Base-by-base conservation (phyloP, 2,888 invertebrate species). In the Anagyrus pseudococci region DNA sequence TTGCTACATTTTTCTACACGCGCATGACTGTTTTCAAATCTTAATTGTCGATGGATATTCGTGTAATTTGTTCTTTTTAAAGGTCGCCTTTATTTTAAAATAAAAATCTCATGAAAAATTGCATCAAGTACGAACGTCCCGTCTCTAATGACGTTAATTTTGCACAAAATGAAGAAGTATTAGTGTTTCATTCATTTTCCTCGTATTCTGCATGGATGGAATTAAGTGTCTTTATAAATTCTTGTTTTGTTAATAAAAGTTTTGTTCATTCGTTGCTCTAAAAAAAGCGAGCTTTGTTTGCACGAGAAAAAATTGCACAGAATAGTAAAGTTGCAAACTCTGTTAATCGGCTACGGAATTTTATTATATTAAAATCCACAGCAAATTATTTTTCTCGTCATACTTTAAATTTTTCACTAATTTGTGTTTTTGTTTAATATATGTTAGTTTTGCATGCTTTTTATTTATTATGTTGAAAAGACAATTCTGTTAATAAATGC, bases 21-120 rank as follows among this genome's bases (percentile, higher is more conserved):
- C 64, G 70, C 70, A 71, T 70, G 71, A 63, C 63, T 54, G 44
- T 64, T 58, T 44, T 55, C 53, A 43, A 43, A 7, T 29, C 4
- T 29, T 29, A 29, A 7, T 29, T 29, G 10, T 29, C 44, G 13
- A 20, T n/a, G n/a, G n/a, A 50, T 29, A 19, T 50, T 50, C 37
- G 20, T 37, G 37, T 50, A 26, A 23, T 50, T 22, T 20, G 20
- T 50, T 40, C 40, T 52, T 40, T 22, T 29, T 46, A 46, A 46
- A 46, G 8, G 23, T 46, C 19, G 7, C 17, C 44, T 46, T 6
- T 22, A 22, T 17, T 19, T 19, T 43, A 43, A 17, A 20, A 17
- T 19, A 20, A 23, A 1, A 23, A 10, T 10, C 13, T 1, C 46
- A 2, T 13, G 4, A 22, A 15, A 10, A n/a, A 22, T 46, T 46